These are phyloP conservation scores for Urocynchramus pylzowi DNA, from an alignment of 2,113 vertebrate genomes.

Conservation along the genomic window DNA sequence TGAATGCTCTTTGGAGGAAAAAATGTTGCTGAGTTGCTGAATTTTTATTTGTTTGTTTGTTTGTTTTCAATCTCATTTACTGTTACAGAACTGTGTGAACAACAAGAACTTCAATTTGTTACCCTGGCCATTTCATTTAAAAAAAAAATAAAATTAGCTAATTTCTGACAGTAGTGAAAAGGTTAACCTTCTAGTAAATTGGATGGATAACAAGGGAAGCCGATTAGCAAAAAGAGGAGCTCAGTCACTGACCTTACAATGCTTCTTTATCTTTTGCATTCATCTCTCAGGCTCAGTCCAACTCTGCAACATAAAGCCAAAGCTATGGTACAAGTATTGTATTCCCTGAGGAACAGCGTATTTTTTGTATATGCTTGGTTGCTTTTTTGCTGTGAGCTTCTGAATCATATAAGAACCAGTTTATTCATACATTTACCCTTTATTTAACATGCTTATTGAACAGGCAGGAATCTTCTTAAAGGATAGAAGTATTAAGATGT, in stretches of 20 bases:
- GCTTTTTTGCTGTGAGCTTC: constrained; percentile 37
- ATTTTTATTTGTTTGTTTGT: neutral
- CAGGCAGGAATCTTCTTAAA: constrained; percentile 10
- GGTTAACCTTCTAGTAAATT: constrained; percentile 42
- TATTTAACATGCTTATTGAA: constrained; percentile 50
- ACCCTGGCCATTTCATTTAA: neutral
- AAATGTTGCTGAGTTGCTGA: neutral
- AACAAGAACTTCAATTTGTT: neutral
- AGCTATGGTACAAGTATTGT: constrained; percentile 51
- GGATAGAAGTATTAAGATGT: constrained; percentile 44
- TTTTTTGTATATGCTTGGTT: constrained; percentile 51
- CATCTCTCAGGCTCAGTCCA: constrained; percentile 26
- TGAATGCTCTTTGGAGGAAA: neutral
- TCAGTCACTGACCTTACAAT: constrained; percentile 47
- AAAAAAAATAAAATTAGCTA: neutral
- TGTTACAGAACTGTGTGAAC: neutral
- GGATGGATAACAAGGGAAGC: constrained; percentile 31
- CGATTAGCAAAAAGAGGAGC: constrained; percentile 31
- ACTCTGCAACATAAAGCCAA: constrained; percentile 36
- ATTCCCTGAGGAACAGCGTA: neutral
- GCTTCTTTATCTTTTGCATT: constrained; percentile 59
- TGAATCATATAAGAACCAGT: constrained; percentile 42
- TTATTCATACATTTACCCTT: constrained; percentile 44
- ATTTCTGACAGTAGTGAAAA: constrained; percentile 12
- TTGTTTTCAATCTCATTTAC: neutral